Evolutionary conservation across 2,888 invertebrate genomes (phyloP).

Genomic region (Neelides folsomi): DNA sequence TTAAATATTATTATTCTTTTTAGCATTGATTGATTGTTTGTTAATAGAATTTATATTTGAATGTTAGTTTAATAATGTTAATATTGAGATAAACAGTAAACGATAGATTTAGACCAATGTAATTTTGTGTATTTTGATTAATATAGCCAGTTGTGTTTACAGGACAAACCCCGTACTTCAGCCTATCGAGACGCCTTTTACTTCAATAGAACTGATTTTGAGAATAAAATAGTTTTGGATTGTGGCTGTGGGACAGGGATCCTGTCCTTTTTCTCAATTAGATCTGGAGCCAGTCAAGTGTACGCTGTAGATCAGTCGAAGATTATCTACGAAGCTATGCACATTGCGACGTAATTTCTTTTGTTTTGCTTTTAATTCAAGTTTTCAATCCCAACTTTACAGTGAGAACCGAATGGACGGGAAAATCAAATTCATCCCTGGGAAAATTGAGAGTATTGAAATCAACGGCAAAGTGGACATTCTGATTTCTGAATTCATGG

Average conservation of each 20-base stretch:
- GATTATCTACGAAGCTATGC: conserved; percentile 88
- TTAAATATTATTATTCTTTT: not conserved
- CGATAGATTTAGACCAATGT: not conserved
- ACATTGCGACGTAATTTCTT: conserved; percentile 62
- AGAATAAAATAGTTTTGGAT: conserved; percentile 73
- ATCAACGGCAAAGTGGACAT: conserved; percentile 73
- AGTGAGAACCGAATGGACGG: conserved; percentile 62
- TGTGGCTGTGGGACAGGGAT: conserved; percentile 97
- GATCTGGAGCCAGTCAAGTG: conserved; percentile 79
- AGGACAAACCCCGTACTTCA: conserved; percentile 72
- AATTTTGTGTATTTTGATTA: not conserved
- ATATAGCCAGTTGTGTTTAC: conserved; percentile 24
- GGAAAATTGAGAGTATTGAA: conserved; percentile 68
- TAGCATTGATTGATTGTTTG: too few relatives aligned
- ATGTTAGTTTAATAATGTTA: too few relatives aligned
- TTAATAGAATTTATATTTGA: too few relatives aligned
- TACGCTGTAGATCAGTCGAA: conserved; percentile 92
- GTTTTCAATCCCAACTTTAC: conserved; percentile 29
- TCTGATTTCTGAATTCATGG: conserved; percentile 98
- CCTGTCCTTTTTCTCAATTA: conserved; percentile 92
- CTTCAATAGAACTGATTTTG: conserved; percentile 54
- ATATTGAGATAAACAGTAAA: too few relatives aligned
- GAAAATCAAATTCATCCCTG: conserved; percentile 64
- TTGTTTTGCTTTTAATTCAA: not conserved
- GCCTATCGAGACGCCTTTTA: conserved; percentile 73